Percentiles rank a stretch among this genome's conserved stretches.
phyloP scores from a whole-genome alignment of 37 sponge, comb jelly and placozoan genomes.

The Oscarella lobularis region DNA sequence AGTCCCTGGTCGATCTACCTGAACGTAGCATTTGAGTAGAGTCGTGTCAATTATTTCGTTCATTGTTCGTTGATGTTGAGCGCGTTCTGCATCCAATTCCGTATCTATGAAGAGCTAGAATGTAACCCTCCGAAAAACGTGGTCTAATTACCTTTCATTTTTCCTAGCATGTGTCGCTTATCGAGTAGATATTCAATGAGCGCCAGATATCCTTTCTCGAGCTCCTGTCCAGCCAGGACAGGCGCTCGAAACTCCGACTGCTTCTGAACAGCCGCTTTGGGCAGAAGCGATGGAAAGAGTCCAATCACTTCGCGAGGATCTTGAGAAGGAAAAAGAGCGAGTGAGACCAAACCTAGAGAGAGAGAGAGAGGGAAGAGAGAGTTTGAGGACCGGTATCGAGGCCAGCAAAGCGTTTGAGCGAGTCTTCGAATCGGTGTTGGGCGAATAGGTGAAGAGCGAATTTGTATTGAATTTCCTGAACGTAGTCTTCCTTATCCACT shows the following conservation, averaged over 20 bases:
- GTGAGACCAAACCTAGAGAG: background rate
- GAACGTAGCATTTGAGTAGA: constrained; percentile 70
- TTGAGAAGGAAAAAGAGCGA: constrained; percentile 12
- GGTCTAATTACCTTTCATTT: too few relatives aligned
- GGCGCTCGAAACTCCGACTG: constrained; percentile 48
- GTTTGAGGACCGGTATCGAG: constrained; percentile 43
- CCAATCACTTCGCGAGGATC: constrained; percentile 64
- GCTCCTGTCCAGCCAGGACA: constrained; percentile 31
- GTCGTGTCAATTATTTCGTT: constrained; percentile 66
- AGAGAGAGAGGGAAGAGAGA: constrained; percentile 5
- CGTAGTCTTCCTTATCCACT: constrained; percentile 14
- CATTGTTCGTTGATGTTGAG: background rate
- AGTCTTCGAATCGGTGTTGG: constrained; percentile 46
- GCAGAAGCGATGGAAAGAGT: constrained; percentile 56
- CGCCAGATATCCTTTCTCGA: constrained; percentile 26
- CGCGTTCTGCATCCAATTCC: too few relatives aligned
- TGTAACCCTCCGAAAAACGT: too few relatives aligned
- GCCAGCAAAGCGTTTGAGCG: constrained; percentile 32
- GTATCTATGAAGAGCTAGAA: too few relatives aligned
- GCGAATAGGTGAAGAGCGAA: constrained; percentile 62
- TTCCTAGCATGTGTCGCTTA: too few relatives aligned
- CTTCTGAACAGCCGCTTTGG: too few relatives aligned
- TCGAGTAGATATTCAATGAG: constrained; percentile 54
- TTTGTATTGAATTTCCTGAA: constrained; percentile 20
- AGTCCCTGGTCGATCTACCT: too few relatives aligned